A percentile compares a stretch with the other conserved stretches of the same genome.
Conservation (phyloP, 1,140 invertebrate genomes). For the Drosophila elegans region DNA sequence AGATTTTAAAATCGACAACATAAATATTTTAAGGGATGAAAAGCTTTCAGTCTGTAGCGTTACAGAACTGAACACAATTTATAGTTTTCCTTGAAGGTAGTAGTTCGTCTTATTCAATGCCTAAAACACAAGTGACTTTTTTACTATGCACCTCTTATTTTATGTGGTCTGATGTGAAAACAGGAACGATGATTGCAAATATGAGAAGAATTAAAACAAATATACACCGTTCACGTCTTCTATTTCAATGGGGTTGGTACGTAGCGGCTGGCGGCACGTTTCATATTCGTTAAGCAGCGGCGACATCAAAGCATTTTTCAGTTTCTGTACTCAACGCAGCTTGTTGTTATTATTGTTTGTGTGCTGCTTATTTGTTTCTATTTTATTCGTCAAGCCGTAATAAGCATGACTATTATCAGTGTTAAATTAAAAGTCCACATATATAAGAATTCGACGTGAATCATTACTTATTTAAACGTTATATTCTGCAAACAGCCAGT, state of each 20-base stretch:
- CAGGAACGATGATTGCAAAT: background rate
- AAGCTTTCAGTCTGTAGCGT: too few relatives aligned
- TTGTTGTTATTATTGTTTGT: constrained; percentile 58
- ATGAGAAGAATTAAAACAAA: constrained; percentile 15
- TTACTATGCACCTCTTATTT: background rate
- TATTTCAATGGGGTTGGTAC: constrained; percentile 14
- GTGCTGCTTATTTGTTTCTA: constrained; percentile 33
- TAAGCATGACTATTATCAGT: constrained; percentile 18
- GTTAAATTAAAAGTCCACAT: background rate
- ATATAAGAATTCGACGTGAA: background rate
- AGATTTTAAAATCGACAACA: too few relatives aligned
- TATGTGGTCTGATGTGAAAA: background rate
- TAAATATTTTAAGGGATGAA: too few relatives aligned
- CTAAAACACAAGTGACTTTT: too few relatives aligned
- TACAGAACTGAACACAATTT: too few relatives aligned
- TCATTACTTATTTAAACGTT: background rate
- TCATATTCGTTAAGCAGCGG: constrained; percentile 73
- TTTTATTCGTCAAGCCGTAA: constrained; percentile 56
- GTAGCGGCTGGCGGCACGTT: constrained; percentile 61
- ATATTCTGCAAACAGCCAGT: too few relatives aligned
- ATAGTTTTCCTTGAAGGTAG: too few relatives aligned
- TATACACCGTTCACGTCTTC: background rate
- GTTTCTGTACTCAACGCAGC: constrained; percentile 57
- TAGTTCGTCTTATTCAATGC: too few relatives aligned
- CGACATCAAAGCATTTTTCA: constrained; percentile 75